Base-by-base conservation (phyloP, 2,888 invertebrate species). In the Synanthedon tipuliformis region DNA sequence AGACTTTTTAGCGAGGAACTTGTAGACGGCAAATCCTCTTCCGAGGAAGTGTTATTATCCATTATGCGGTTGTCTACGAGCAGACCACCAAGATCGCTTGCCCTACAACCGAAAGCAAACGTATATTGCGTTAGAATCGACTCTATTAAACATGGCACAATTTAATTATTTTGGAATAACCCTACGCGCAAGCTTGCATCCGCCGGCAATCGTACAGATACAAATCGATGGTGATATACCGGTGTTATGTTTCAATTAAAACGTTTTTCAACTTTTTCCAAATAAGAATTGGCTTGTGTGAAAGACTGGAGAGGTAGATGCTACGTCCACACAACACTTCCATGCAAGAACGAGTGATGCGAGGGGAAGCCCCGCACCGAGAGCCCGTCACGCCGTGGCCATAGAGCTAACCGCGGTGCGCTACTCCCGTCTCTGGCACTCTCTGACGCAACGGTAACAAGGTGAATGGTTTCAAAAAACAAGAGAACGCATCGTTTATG, bases 381-480 rank as follows among this genome's bases (percentile, higher is more conserved):
- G 45, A 15, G n/a, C 58, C 54, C 49, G 53, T 51, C 40, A 62
- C 49, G 50, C 73, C 75, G 72, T 81, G 81, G 79, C 81, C 81
- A 80, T 80, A 67, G 81, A 62, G 73, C 78, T 80, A 79, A 75
- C 71, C 64, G 65, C 66, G 70, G 73, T 63, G 70, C 72, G 71
- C 71, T 70, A 71, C 69, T 73, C 74, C 77, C 73, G 71, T 72
- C 73, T 71, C 60, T 73, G 73, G 73, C 66, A 64, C 75, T 71
- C 68, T 64, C 54, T 70, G 71, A 71, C 73, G 68, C 70, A 73
- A 71, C 72, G 64, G 64, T 62, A 58, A 23, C 60, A 55, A 45
- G 45, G 45, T 13, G 45, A n/a, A 45, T 45, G 45, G 15, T 45
- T 45, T 45, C 15, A 45, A 45, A 34, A 34, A 34, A 34, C 7